Conservation (phyloP, 1,140 invertebrate species). For the Odontomachus brunneus region DNA sequence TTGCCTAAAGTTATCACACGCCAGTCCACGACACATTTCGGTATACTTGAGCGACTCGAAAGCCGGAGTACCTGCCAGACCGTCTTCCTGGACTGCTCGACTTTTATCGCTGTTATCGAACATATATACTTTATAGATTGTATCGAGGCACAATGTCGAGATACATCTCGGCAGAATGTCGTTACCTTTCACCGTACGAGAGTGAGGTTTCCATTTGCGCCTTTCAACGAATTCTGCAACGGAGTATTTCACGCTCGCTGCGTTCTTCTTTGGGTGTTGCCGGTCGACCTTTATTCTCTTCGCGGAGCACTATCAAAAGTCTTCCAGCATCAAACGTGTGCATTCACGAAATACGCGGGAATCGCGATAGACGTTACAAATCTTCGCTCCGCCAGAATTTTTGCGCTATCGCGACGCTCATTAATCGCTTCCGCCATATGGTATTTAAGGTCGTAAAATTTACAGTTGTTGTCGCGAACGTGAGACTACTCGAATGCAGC, state of each 20-base stretch:
- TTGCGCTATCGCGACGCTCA: neutral
- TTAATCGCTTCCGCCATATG: neutral
- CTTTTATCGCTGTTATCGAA: slow-evolving; percentile 75
- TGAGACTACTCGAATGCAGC: neutral
- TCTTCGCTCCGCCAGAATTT: neutral
- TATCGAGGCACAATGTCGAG: slow-evolving; percentile 68
- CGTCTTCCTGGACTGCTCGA: slow-evolving; percentile 59
- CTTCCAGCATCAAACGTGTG: slow-evolving; percentile 47
- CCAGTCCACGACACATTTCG: slow-evolving; percentile 14
- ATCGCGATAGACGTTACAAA: slow-evolving; percentile 44
- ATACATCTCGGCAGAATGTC: slow-evolving; percentile 73
- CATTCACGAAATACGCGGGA: slow-evolving; percentile 43
- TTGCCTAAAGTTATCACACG: slow-evolving; percentile 45
- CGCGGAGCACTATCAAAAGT: slow-evolving; percentile 40
- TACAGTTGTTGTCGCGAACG: neutral
- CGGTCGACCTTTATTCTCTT: slow-evolving; percentile 54
- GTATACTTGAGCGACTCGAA: slow-evolving; percentile 42
- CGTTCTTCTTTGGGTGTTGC: slow-evolving; percentile 46
- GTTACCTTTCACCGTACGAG: slow-evolving; percentile 73
- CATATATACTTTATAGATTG: slow-evolving; percentile 73
- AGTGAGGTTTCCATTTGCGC: slow-evolving; percentile 75
- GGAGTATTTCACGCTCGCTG: slow-evolving; percentile 62
- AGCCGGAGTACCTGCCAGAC: slow-evolving; percentile 52
- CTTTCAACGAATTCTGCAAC: slow-evolving; percentile 71
- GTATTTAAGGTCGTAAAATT: neutral